Evolutionary conservation across 2,888 invertebrate species (phyloP).

Genomic region (Brenthis hecate): DNA sequence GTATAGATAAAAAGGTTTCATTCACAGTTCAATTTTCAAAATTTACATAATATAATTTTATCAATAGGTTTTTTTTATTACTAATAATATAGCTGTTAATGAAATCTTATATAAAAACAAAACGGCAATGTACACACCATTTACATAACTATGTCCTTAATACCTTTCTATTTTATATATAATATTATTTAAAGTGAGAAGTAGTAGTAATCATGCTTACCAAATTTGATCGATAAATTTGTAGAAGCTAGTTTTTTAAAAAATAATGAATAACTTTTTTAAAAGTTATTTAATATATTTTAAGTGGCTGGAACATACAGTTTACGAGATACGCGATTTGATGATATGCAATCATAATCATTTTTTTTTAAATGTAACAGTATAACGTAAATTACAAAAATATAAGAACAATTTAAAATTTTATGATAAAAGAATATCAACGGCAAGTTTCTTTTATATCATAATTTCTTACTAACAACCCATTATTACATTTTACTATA

Average conservation of each 20-base stretch:
- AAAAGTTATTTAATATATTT: conserved; percentile 16
- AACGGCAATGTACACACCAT: conserved; percentile 2
- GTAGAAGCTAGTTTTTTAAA: conserved; percentile 11
- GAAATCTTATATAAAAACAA: no score
- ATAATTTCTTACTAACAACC: no score
- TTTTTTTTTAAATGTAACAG: conserved; percentile 1
- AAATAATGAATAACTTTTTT: conserved; percentile 11
- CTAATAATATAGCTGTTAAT: no score
- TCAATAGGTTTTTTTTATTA: no score
- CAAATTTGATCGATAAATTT: conserved; percentile 11
- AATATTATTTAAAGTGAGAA: not conserved
- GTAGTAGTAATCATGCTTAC: conserved; percentile 18
- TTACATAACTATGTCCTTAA: not conserved
- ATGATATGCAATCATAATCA: not conserved
- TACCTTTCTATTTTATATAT: not conserved
- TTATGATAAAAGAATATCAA: no score
- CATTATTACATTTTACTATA: no score
- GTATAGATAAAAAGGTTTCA: no score
- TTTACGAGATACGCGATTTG: conserved; percentile 27
- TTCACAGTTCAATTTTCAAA: no score
- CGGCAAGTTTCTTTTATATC: not conserved
- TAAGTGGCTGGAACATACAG: conserved; percentile 23
- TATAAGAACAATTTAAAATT: not conserved
- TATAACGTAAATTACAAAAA: not conserved
- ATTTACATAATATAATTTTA: no score